A percentile compares a stretch with the other conserved stretches of the same genome.
Conservation (phyloP, 2,888 invertebrate species). For the Leptinotarsa juncta region DNA sequence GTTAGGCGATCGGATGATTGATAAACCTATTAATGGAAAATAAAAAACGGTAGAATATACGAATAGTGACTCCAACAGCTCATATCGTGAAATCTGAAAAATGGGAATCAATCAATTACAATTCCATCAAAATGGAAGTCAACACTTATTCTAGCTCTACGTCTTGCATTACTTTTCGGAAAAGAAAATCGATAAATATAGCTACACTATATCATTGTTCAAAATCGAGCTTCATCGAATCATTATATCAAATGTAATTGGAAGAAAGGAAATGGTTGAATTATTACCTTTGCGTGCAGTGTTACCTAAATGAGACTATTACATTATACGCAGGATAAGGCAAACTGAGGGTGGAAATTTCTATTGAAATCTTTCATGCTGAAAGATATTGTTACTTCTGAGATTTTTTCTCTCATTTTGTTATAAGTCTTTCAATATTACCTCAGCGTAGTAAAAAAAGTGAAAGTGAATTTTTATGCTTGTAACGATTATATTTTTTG, state of each 20-base stretch:
- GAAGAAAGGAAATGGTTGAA: conserved; percentile 36
- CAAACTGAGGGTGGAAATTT: conserved; percentile 13
- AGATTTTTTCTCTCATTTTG: neutral
- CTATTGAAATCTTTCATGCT: neutral
- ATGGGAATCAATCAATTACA: conserved; percentile 30
- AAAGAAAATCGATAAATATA: conserved; percentile 41
- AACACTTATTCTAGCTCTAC: conserved; percentile 38
- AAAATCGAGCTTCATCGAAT: conserved; percentile 35
- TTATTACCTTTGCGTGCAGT: conserved; percentile 37
- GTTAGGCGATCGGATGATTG: neutral
- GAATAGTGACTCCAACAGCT: conserved; percentile 18
- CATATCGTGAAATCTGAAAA: conserved; percentile 16
- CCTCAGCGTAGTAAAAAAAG: neutral
- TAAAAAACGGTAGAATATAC: conserved; percentile 23
- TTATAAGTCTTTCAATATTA: neutral
- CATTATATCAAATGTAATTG: conserved; percentile 40
- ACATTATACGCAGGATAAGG: conserved; percentile 26
- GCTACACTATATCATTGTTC: conserved; percentile 42
- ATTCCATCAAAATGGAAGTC: conserved; percentile 44
- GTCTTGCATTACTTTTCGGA: conserved; percentile 34
- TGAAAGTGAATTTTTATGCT: too few species aligned
- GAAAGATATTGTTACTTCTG: conserved; percentile 11
- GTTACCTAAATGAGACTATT: conserved; percentile 34
- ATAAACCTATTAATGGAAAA: neutral
- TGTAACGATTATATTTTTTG: too few species aligned